Percentiles rank a stretch among this genome's conserved stretches.
Conservation (phyloP, 2,797 vertebrate species). For the Rhadinocentrus ornatus region DNA sequence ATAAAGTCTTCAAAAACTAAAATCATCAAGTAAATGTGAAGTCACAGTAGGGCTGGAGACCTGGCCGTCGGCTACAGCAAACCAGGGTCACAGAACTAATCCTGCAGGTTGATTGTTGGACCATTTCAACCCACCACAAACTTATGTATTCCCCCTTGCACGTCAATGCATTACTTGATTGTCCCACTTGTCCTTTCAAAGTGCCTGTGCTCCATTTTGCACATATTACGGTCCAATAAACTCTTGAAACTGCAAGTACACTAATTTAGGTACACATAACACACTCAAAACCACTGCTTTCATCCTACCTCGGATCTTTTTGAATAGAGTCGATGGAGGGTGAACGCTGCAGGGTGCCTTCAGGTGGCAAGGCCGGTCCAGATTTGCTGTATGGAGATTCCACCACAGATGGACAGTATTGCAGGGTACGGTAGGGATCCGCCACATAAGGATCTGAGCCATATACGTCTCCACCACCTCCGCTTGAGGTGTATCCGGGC, state of each 20-base stretch:
- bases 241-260: background rate
- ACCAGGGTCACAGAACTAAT: background rate
- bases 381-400: conserved; percentile 99
- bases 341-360: conserved; percentile 95
- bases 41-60: no score
- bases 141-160: background rate
- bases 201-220: background rate
- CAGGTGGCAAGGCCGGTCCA: conserved; percentile 94
- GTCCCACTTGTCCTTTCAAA: conserved; percentile 5
- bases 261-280: conserved; percentile 19
- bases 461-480: conserved; percentile 70
- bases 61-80: background rate
- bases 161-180: background rate
- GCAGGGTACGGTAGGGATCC: conserved; percentile 97
- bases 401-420: conserved; percentile 97
- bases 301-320: conserved; percentile 97
- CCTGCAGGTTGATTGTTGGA: background rate
- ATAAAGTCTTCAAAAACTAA: no score
- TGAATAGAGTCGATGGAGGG: conserved; percentile 99
- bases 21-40: no score
- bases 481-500: conserved; percentile 81
- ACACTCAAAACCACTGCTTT: conserved; percentile 19
- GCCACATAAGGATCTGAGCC: conserved; percentile 80
- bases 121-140: background rate
- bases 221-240: conserved; percentile 1